Conservation (phyloP, 1,140 invertebrate genomes). For the Reticulitermes speratus region DNA sequence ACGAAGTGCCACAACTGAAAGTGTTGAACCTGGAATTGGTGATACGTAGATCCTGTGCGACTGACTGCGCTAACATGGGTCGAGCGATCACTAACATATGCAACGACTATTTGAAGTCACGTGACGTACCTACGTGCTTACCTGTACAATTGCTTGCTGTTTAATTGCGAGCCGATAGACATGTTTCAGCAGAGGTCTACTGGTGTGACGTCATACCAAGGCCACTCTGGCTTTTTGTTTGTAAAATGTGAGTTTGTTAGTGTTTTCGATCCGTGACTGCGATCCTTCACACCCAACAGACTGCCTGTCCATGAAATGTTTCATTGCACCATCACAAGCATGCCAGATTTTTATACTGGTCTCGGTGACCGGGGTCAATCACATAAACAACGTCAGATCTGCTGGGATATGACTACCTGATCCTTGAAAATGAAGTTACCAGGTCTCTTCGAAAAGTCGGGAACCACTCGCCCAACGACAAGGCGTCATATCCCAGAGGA, state of each 20-base stretch:
- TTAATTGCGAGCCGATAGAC: background rate
- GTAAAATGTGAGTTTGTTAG: background rate
- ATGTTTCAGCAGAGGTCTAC: background rate
- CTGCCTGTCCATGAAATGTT: background rate
- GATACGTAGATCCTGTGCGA: background rate
- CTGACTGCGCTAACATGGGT: background rate
- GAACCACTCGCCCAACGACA: no score
- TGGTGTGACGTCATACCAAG: background rate
- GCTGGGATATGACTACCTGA: no score
- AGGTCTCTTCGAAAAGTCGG: no score
- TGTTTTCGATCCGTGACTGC: no score
- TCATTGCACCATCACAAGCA: background rate
- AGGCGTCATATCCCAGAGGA: no score
- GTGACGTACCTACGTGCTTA: slow-evolving; percentile 4
- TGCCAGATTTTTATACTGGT: no score
- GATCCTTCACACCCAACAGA: no score
- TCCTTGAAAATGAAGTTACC: no score
- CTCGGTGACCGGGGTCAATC: no score
- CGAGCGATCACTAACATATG: background rate
- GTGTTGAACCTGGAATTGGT: background rate
- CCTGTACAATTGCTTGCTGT: slow-evolving; percentile 5
- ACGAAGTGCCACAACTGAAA: background rate
- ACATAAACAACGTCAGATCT: no score
- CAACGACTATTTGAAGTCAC: background rate
- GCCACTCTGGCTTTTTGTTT: background rate